Percentiles rank a stretch among this genome's conserved stretches.
These are phyloP conservation scores for Sisyra terminalis DNA, from an alignment of 2,888 invertebrate genomes.

Conservation along the genomic window DNA sequence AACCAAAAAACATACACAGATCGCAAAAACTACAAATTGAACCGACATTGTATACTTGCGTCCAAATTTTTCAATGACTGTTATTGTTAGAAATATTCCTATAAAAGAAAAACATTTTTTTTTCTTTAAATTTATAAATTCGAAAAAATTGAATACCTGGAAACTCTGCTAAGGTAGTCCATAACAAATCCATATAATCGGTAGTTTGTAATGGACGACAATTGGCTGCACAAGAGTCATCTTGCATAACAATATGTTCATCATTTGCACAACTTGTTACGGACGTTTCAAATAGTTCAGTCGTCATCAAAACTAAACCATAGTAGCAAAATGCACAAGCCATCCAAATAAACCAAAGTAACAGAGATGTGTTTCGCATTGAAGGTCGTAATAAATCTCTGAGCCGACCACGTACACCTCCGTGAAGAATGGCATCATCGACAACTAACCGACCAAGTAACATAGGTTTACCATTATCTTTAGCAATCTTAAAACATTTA, in stretches of 20 bases:
- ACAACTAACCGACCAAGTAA: constrained; percentile 69
- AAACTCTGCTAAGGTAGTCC: constrained; percentile 90
- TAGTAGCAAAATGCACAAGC: constrained; percentile 91
- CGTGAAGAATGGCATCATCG: constrained; percentile 44
- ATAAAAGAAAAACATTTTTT: no score
- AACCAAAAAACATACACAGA: constrained; percentile 55
- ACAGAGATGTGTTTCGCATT: constrained; percentile 63
- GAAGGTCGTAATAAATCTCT: constrained; percentile 63
- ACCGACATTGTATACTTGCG: constrained; percentile 84
- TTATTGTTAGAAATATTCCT: constrained; percentile 79
- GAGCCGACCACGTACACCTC: constrained; percentile 47
- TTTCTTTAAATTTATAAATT: not conserved
- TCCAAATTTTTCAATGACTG: constrained; percentile 78
- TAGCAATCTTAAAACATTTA: constrained; percentile 43
- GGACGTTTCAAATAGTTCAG: constrained; percentile 67
- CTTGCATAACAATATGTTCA: constrained; percentile 16
- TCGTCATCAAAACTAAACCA: constrained; percentile 86
- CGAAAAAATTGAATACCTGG: constrained; percentile 42
- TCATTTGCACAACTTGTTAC: constrained; percentile 25
- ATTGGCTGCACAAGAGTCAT: constrained; percentile 42
- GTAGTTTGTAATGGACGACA: constrained; percentile 60
- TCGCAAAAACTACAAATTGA: constrained; percentile 75
- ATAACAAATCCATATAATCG: constrained; percentile 83
- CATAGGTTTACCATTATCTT: constrained; percentile 81
- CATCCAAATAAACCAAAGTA: constrained; percentile 93